phyloP scores from a whole-genome alignment of 2,888 invertebrate genomes.

The Microctonus hyperodae region DNA sequence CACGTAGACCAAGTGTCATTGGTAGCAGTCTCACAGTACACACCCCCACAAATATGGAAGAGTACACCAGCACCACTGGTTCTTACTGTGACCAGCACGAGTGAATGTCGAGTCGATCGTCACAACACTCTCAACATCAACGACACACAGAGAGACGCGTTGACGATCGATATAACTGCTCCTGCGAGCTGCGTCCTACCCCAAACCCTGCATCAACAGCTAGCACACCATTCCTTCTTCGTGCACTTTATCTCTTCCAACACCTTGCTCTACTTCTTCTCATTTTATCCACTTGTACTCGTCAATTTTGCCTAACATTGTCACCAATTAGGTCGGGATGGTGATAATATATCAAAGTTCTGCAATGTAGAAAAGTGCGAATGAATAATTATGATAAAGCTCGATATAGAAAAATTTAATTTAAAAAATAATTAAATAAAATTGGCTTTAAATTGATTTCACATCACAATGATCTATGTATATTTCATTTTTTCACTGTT shows the following conservation, averaged over 20 bases:
- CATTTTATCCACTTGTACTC: not conserved
- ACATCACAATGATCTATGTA: too few species aligned
- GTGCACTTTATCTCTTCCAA: not conserved
- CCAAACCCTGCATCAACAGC: slow-evolving; percentile 48
- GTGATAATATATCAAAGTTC: too few species aligned
- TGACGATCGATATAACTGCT: slow-evolving; percentile 60
- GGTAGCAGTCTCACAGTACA: too few species aligned
- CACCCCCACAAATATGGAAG: not conserved
- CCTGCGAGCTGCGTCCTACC: slow-evolving; percentile 54
- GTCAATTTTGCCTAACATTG: not conserved
- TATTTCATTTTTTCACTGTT: too few species aligned
- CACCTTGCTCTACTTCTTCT: not conserved
- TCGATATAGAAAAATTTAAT: too few species aligned
- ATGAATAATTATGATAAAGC: too few species aligned
- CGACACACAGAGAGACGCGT: slow-evolving; percentile 37
- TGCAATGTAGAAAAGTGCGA: too few species aligned
- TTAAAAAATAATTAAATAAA: too few species aligned
- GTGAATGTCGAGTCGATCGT: slow-evolving; percentile 37
- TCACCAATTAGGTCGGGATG: not conserved
- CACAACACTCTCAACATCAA: slow-evolving; percentile 30
- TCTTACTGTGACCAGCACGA: too few species aligned
- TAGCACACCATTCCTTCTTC: slow-evolving; percentile 19
- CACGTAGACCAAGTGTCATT: not conserved
- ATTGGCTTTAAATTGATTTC: too few species aligned
- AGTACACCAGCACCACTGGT: not conserved